Conservation (phyloP, 1,140 invertebrate species). For the Chelonus insularis region DNA sequence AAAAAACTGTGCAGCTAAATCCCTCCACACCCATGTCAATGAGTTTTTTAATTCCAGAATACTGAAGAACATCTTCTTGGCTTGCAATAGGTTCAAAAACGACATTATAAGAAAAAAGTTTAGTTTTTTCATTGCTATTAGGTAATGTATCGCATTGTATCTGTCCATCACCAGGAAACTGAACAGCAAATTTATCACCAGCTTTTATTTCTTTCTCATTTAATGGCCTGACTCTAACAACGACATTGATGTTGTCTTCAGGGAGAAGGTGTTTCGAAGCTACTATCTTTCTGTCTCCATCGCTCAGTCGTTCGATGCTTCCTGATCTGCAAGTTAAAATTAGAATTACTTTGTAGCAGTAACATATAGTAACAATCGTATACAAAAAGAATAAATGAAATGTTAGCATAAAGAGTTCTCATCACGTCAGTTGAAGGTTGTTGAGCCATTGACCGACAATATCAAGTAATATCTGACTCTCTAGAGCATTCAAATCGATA, state of each 20-base stretch:
- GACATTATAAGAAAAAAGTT: constrained; percentile 83
- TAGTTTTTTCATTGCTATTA: constrained; percentile 66
- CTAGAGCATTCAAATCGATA: not conserved
- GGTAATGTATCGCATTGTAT: constrained; percentile 62
- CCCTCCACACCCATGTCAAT: constrained; percentile 92
- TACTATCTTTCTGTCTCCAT: constrained; percentile 42
- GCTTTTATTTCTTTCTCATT: constrained; percentile 69
- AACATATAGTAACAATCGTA: no score
- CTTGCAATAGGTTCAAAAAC: constrained; percentile 87
- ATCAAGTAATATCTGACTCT: not conserved
- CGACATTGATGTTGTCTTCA: constrained; percentile 82
- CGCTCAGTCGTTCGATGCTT: constrained; percentile 43
- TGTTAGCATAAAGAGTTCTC: no score
- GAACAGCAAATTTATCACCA: constrained; percentile 66
- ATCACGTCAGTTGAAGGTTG: not conserved
- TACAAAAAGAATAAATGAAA: no score
- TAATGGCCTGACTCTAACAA: constrained; percentile 74
- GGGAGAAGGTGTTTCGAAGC: constrained; percentile 46
- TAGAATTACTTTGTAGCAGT: not conserved
- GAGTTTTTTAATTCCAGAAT: constrained; percentile 81
- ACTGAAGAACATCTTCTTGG: constrained; percentile 79
- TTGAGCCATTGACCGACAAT: not conserved
- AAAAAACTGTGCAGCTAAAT: constrained; percentile 91
- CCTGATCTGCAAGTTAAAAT: constrained; percentile 37
- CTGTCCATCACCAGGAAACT: constrained; percentile 80